Base-by-base conservation (phyloP, 2,797 vertebrate genomes). In the Melanotaenia nigrans region DNA sequence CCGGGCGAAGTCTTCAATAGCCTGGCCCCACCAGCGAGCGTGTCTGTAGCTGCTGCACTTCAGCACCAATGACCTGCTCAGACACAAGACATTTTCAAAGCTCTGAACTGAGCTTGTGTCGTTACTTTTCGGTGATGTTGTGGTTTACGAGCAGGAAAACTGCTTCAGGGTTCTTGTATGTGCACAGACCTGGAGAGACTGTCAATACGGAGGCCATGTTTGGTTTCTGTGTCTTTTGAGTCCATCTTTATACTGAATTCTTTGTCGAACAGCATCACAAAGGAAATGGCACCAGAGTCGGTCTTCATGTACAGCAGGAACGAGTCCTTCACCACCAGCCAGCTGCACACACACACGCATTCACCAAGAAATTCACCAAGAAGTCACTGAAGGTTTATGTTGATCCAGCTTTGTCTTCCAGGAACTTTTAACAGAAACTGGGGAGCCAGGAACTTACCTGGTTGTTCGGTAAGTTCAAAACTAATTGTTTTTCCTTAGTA, bases 261-360 rank as follows among this genome's bases (percentile, higher is more conserved):
- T 79, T 97, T 97, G 82, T 99, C 98, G 0, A 97, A 94, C 72
- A 99, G 92, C 74, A 99, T 93, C 64, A 99, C 97, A 1, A 98
- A 99, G 56, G 96, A 94, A 61, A 99, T 95, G 66, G 95, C 94
- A 0, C 98, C 98, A 0, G 93, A 95, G 79, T 99, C 98, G 0
- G 95, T 95, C 74, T 97, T 98, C 96, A 99, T 96, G 83, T 99
- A 99, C 14, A 98, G 65, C 69, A 99, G 91, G 89, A 98, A 99
- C 0, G 98, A 99, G 81, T 99, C 98, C 84, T 99, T 99, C 83
- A 99, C 95, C 80, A 97, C 95, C 92, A 99, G 83, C 97, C 97
- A 99, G 86, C 97, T 99, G 56, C 30, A 73, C 47, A 61, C 47
- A 75, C 16, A 59, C n/a, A 62, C 2, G 47, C 20, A 9, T 8